A percentile compares a stretch with the other conserved stretches of the same genome.
These are phyloP conservation scores for Biston stratarius DNA, from an alignment of 2,888 invertebrate species.

Conservation along the genomic window DNA sequence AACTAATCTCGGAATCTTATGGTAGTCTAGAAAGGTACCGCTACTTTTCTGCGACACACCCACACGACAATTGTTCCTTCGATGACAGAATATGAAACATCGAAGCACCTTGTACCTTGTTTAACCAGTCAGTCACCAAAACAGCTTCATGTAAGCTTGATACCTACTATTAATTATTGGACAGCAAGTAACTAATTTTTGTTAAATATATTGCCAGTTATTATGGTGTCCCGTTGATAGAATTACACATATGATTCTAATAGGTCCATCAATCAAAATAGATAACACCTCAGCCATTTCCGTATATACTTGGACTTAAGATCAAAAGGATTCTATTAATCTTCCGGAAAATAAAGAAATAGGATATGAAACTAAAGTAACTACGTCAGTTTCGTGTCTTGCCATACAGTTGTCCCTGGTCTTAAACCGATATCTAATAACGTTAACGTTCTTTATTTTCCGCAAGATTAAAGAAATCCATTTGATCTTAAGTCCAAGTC, in stretches of 20 bases:
- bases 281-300: no score
- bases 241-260: no score
- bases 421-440: slow-evolving; percentile 43
- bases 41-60: slow-evolving; percentile 34
- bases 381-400: not conserved
- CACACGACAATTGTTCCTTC: slow-evolving; percentile 10
- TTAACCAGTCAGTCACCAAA: not conserved
- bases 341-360: no score
- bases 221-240: no score
- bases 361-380: slow-evolving; percentile 28
- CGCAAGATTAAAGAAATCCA: slow-evolving; percentile 52
- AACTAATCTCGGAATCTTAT: no score
- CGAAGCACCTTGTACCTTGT: not conserved
- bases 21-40: slow-evolving; percentile 23
- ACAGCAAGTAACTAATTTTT: no score
- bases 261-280: no score
- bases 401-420: not conserved
- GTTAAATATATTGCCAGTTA: no score
- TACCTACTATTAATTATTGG: not conserved
- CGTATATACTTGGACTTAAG: no score
- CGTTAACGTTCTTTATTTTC: slow-evolving; percentile 72
- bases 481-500: no score
- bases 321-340: no score
- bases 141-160: not conserved
- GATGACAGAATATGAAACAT: not conserved